phyloP scores from a whole-genome alignment of 1,140 invertebrate genomes.

The Drosophila ohnishii region DNA sequence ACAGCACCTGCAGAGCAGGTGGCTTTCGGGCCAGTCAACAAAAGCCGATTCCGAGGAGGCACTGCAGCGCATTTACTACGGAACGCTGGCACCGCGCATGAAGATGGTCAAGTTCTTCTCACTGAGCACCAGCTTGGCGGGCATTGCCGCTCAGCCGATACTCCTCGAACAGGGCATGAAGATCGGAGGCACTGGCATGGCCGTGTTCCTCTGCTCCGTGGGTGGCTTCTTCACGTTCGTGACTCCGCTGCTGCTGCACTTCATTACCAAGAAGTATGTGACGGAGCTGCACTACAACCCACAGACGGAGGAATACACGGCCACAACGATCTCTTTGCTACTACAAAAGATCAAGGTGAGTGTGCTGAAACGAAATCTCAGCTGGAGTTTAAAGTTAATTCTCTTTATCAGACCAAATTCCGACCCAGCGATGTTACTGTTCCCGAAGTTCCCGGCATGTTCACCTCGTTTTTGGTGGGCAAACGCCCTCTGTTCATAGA shows the following conservation, averaged over 20 bases:
- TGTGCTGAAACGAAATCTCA: neutral
- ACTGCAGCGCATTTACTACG: slow-evolving; percentile 85
- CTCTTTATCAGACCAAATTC: slow-evolving; percentile 87
- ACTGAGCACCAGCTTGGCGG: slow-evolving; percentile 88
- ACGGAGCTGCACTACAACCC: slow-evolving; percentile 89
- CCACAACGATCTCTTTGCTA: slow-evolving; percentile 88
- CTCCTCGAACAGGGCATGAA: slow-evolving; percentile 86
- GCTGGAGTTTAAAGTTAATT: neutral
- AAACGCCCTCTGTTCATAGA: slow-evolving; percentile 90
- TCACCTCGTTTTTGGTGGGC: slow-evolving; percentile 90
- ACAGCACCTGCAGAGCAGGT: slow-evolving; percentile 29
- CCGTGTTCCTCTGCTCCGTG: slow-evolving; percentile 86
- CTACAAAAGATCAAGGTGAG: slow-evolving; percentile 86
- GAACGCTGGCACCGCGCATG: slow-evolving; percentile 87
- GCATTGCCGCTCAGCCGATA: slow-evolving; percentile 89
- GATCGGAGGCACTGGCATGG: slow-evolving; percentile 84
- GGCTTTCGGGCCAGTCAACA: neutral
- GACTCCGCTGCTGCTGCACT: slow-evolving; percentile 92
- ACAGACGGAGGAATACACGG: slow-evolving; percentile 86
- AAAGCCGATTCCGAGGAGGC: slow-evolving; percentile 13
- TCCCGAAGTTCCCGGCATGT: slow-evolving; percentile 91
- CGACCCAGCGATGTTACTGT: slow-evolving; percentile 89
- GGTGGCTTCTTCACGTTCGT: slow-evolving; percentile 91
- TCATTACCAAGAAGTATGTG: slow-evolving; percentile 93
- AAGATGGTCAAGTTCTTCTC: slow-evolving; percentile 91